Percentiles rank a stretch among this genome's conserved stretches.
Evolutionary conservation across 2,113 vertebrate genomes (phyloP).

Genomic region (Paracanthobrama guichenoti): DNA sequence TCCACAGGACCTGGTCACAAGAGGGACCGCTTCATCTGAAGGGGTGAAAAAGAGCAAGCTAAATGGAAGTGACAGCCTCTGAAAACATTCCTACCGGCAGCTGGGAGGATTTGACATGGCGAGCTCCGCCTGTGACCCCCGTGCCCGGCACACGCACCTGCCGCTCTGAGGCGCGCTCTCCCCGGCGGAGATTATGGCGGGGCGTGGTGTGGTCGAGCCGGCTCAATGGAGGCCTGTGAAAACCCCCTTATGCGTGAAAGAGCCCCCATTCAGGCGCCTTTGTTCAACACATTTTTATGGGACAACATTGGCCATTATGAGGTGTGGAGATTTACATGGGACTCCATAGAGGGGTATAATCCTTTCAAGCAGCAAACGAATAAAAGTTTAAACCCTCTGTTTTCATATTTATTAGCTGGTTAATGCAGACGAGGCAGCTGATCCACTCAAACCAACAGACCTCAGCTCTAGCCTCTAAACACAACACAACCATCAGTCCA

Average conservation of each 20-base stretch:
- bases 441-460: slow-evolving; percentile 63
- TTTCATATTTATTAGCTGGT: slow-evolving; percentile 85
- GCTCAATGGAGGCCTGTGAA: slow-evolving; percentile 82
- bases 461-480: neutral
- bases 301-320: slow-evolving; percentile 88
- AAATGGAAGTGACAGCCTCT: slow-evolving; percentile 77
- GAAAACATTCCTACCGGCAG: slow-evolving; percentile 76
- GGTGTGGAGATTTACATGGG: slow-evolving; percentile 84
- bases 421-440: slow-evolving; percentile 80
- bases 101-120: slow-evolving; percentile 69
- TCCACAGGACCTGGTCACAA: slow-evolving; percentile 57
- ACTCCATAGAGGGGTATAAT: slow-evolving; percentile 88
- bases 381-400: slow-evolving; percentile 85
- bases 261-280: slow-evolving; percentile 75
- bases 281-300: slow-evolving; percentile 86
- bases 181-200: slow-evolving; percentile 88
- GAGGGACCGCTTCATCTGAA: slow-evolving; percentile 64
- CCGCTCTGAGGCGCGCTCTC: slow-evolving; percentile 80
- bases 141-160: slow-evolving; percentile 78
- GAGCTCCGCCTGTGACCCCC: slow-evolving; percentile 70
- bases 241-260: slow-evolving; percentile 84
- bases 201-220: slow-evolving; percentile 76
- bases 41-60: slow-evolving; percentile 72
- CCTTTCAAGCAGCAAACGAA: slow-evolving; percentile 82
- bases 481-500: too few species aligned